Percentiles rank a stretch among this genome's conserved stretches.
phyloP scores from a whole-genome alignment of 1,140 invertebrate genomes.

The Chionoecetes opilio region DNA sequence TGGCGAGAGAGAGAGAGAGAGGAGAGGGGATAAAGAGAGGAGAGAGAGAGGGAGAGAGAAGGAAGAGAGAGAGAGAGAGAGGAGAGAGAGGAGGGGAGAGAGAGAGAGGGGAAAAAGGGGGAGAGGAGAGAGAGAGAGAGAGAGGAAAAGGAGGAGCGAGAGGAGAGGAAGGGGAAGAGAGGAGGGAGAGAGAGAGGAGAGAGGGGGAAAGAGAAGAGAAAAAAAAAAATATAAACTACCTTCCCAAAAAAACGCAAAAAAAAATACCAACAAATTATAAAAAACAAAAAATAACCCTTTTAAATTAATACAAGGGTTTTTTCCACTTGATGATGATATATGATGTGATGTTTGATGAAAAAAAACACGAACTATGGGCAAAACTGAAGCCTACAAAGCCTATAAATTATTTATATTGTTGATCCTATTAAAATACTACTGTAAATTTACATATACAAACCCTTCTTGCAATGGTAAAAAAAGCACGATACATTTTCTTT shows the following conservation, averaged over 20 bases:
- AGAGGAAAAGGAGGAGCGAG: not conserved
- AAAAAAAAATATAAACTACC: not conserved
- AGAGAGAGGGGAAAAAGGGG: not conserved
- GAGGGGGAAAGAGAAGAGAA: not conserved
- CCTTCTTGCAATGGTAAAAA: not conserved
- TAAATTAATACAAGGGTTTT: too few relatives aligned
- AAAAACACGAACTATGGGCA: not conserved
- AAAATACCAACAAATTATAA: too few relatives aligned
- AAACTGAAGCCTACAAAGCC: too few relatives aligned
- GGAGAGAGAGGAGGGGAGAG: not conserved
- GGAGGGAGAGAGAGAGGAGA: not conserved
- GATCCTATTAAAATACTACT: not conserved
- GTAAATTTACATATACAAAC: not conserved
- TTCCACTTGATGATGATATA: not conserved
- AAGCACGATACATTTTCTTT: not conserved
- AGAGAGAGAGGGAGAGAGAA: too few relatives aligned
- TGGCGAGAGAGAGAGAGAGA: too few relatives aligned
- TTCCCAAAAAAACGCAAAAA: too few relatives aligned
- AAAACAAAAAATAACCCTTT: too few relatives aligned
- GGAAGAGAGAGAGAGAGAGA: too few relatives aligned
- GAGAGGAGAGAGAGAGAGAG: not conserved
- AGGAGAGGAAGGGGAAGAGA: not conserved
- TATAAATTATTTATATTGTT: not conserved
- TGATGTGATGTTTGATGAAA: not conserved
- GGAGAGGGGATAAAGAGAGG: too few relatives aligned